These are phyloP conservation scores for Chrysemys picta DNA, from an alignment of 2,113 vertebrate genomes.

Conservation along the genomic window DNA sequence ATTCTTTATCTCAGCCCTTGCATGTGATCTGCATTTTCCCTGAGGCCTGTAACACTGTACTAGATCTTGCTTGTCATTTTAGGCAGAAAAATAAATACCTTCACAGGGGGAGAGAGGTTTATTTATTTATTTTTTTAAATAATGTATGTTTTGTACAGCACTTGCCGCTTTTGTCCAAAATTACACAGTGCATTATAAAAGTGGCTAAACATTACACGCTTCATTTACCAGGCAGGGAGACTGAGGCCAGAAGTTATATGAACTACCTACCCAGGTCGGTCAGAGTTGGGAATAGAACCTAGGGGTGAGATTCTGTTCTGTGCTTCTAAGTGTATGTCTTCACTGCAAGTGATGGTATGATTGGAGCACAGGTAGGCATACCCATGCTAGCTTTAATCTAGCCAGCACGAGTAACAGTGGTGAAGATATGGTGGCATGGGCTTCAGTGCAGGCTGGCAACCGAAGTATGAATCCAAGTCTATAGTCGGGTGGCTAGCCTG, in stretches of 20 bases:
- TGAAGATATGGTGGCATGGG: neutral
- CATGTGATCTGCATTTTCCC: neutral
- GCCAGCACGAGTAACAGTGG: neutral
- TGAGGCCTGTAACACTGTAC: neutral
- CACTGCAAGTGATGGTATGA: neutral
- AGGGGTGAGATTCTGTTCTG: neutral
- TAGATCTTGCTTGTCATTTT: neutral
- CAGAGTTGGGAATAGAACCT: neutral
- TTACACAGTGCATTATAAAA: neutral
- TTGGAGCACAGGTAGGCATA: neutral
- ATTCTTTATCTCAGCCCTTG: neutral
- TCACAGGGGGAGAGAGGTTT: neutral
- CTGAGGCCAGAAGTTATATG: neutral
- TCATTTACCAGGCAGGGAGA: neutral
- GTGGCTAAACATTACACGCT: neutral
- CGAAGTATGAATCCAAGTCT: neutral
- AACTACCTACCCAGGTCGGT: neutral
- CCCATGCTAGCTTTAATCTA: neutral
- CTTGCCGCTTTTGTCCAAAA: neutral
- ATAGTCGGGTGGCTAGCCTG: neutral
- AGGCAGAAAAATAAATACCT: neutral
- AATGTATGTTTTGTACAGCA: neutral
- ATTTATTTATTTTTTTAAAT: neutral
- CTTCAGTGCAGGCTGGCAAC: neutral
- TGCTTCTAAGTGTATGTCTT: neutral